phyloP scores from a whole-genome alignment of 2,888 invertebrate genomes.

The Mesorhabditis spiculigera region DNA sequence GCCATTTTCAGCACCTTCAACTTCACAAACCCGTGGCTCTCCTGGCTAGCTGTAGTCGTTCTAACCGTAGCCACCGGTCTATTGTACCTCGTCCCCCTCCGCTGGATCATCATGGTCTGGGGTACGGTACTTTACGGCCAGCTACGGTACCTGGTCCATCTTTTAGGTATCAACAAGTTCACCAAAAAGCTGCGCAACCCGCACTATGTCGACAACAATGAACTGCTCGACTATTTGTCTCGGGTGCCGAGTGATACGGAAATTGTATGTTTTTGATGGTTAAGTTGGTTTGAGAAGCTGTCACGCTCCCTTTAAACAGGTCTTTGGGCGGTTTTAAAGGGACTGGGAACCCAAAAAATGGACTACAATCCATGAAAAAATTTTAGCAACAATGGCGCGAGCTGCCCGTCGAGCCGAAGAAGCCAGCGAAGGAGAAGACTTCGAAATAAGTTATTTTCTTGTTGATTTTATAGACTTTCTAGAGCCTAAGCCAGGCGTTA shows the following conservation, averaged over 20 bases:
- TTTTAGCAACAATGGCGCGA: too few relatives aligned
- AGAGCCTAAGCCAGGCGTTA: too few relatives aligned
- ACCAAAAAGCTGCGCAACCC: conserved; percentile 85
- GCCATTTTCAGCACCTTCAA: conserved; percentile 81
- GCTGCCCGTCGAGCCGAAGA: too few relatives aligned
- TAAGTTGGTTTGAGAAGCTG: neutral
- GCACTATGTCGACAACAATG: conserved; percentile 92
- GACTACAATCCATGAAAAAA: too few relatives aligned
- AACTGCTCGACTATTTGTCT: conserved; percentile 86
- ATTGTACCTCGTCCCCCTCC: conserved; percentile 81
- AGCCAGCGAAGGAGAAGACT: too few relatives aligned
- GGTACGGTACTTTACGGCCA: conserved; percentile 64
- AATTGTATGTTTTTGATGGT: conserved; percentile 67
- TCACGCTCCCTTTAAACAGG: too few relatives aligned
- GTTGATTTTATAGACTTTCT: too few relatives aligned
- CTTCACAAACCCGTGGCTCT: conserved; percentile 92
- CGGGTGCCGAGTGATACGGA: conserved; percentile 90
- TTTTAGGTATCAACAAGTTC: conserved; percentile 78
- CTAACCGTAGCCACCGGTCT: conserved; percentile 74
- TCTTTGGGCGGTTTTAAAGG: too few relatives aligned
- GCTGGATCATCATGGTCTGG: conserved; percentile 86
- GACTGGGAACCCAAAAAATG: too few relatives aligned
- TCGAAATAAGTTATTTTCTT: too few relatives aligned
- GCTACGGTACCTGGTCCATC: neutral
- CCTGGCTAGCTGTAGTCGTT: conserved; percentile 81